Evolutionary conservation across 2,888 invertebrate genomes (phyloP).

Genomic region (Boloria euphrosyne): DNA sequence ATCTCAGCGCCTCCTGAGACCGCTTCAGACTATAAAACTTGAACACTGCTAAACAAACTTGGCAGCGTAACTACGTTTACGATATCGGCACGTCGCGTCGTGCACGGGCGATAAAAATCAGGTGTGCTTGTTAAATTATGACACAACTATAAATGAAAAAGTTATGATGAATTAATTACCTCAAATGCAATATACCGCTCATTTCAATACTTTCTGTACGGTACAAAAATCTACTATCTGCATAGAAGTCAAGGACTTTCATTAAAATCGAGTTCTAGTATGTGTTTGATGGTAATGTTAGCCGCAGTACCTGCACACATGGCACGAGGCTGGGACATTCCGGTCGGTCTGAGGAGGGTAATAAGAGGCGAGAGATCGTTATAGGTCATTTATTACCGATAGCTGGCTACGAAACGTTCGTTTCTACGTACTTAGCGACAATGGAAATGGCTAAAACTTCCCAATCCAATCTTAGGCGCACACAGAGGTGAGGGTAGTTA

Average conservation of each 20-base stretch:
- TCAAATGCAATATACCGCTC: not conserved
- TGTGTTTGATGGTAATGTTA: slow-evolving; percentile 19
- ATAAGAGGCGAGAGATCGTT: slow-evolving; percentile 35
- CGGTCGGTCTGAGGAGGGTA: slow-evolving; percentile 25
- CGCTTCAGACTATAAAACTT: slow-evolving; percentile 57
- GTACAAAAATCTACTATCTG: no score
- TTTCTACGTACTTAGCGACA: slow-evolving; percentile 41
- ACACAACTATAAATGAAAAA: not conserved
- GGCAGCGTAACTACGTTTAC: slow-evolving; percentile 27
- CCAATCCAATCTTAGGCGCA: slow-evolving; percentile 42
- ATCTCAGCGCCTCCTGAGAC: slow-evolving; percentile 53
- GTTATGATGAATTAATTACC: not conserved
- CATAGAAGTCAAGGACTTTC: not conserved
- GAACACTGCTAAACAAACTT: slow-evolving; percentile 37
- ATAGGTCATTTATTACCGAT: slow-evolving; percentile 38
- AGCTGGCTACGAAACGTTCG: slow-evolving; percentile 37
- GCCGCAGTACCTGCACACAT: slow-evolving; percentile 16
- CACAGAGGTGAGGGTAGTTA: slow-evolving; percentile 33
- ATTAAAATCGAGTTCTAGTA: not conserved
- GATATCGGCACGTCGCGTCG: not conserved
- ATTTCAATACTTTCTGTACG: no score
- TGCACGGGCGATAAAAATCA: slow-evolving; percentile 2
- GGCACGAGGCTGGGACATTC: slow-evolving; percentile 30
- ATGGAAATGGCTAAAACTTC: slow-evolving; percentile 42
- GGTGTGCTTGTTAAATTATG: not conserved